These are phyloP conservation scores for Ciconia stormi DNA, from an alignment of 2,113 vertebrate species.

Conservation along the genomic window DNA sequence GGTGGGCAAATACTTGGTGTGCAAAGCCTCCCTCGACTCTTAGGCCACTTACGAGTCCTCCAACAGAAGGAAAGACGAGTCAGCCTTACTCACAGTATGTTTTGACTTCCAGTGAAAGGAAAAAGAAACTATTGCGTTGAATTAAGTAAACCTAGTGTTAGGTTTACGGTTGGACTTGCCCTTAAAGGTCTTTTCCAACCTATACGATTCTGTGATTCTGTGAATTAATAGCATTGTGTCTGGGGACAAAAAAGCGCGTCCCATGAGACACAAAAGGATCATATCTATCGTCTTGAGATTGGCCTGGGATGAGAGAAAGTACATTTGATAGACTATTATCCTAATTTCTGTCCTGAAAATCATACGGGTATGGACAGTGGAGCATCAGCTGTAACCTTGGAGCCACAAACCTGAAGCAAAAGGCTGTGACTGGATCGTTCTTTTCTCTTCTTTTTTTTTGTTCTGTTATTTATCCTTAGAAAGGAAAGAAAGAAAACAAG, in stretches of 20 bases:
- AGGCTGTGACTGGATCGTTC: background rate
- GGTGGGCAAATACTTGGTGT: background rate
- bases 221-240: background rate
- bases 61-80: background rate
- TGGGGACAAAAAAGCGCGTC: background rate
- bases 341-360: constrained; percentile 49
- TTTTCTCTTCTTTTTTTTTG: background rate
- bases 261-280: background rate
- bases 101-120: background rate
- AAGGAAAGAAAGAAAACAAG: background rate
- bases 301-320: constrained; percentile 7
- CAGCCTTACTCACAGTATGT: background rate
- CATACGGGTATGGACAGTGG: background rate
- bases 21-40: background rate
- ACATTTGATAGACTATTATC: constrained; percentile 50
- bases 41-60: background rate
- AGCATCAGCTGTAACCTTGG: background rate
- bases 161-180: too few relatives aligned
- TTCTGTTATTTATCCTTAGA: background rate
- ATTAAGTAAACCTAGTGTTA: background rate
- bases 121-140: background rate
- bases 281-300: background rate
- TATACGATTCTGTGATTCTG: too few relatives aligned
- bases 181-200: too few relatives aligned
- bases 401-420: background rate